Evolutionary conservation across 2,113 vertebrate species (phyloP), one percentile per base, ranked within the genome.

Genomic region (Epinephelus moara): DNA sequence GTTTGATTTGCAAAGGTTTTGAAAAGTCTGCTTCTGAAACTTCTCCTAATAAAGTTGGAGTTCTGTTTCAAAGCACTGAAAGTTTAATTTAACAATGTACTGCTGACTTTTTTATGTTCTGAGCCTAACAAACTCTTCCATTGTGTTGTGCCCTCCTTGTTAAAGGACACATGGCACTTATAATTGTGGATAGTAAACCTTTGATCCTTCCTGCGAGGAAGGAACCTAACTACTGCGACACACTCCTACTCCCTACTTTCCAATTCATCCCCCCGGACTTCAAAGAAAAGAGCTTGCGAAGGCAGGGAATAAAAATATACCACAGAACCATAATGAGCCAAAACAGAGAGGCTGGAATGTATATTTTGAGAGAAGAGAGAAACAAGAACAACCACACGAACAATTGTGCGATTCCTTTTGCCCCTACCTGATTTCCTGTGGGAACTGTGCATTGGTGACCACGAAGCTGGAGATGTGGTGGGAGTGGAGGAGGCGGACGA

Each of bases 381-480:
- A 76, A 68, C 1, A 45, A n/a, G 2, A 45, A 42, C 3, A 64
- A 1, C 5, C 2, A 42, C 63, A 64, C n/a, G 68, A 53, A 50
- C 17, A 53, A 14, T 9, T 27, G n/a, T 30, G 25, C 7, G 12
- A 14, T 21, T 76, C 14, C 0, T 30, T 67, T 42, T 33, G 15
- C 15, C 12, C 93, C 84, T 70, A 99, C 98, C 97, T 96, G 93
- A 99, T 99, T 89, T 99, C 97, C 62, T 93, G 85, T 0, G 98
- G 98, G 75, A 99, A 99, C 88, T 99, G 97, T 0, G 98, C 98
- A 0, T 99, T 99, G 73, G 98, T 99, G 70, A 99, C 98, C 53
- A 99, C 94, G 90, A 99, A 99, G 71, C 96, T 98, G 59, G 98
- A 99, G 94, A 99, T 98, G 62, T 80, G 74, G 0, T 78, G 90